Conservation (phyloP, 2,797 vertebrate species). For the Odontamblyopus lacepedii region DNA sequence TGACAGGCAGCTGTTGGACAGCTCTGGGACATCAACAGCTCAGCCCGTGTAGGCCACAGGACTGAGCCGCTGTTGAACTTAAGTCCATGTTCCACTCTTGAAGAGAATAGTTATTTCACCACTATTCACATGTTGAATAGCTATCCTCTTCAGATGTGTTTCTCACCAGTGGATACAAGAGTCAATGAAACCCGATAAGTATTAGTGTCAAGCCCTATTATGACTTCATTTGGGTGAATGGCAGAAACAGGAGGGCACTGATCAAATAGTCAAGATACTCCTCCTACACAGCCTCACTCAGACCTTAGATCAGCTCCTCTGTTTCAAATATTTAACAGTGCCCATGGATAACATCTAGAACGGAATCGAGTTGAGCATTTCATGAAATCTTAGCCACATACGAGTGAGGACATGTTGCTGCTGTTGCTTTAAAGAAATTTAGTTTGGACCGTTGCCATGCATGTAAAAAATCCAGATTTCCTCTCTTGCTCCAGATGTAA, state of each 20-base stretch:
- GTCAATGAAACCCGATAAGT: constrained; percentile 67
- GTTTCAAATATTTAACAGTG: constrained; percentile 53
- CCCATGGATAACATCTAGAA: constrained; percentile 63
- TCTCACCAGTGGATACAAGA: constrained; percentile 51
- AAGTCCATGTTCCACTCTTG: constrained; percentile 11
- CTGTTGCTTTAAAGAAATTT: constrained; percentile 75
- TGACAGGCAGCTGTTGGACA: constrained; percentile 76
- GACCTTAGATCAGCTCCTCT: constrained; percentile 60
- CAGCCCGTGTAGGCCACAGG: constrained; percentile 33
- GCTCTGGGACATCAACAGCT: constrained; percentile 49
- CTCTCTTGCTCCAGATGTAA: constrained; percentile 68
- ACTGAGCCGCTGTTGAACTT: constrained; percentile 21
- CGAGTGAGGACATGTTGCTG: constrained; percentile 66
- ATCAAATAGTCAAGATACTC: constrained; percentile 48
- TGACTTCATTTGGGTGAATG: constrained; percentile 74
- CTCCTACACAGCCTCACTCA: constrained; percentile 34
- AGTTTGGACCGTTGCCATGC: constrained; percentile 68
- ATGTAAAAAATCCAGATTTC: constrained; percentile 76
- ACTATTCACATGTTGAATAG: constrained; percentile 52
- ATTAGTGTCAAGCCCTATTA: constrained; percentile 66
- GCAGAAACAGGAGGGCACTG: constrained; percentile 73
- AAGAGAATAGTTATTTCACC: constrained; percentile 46
- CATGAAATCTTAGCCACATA: constrained; percentile 62
- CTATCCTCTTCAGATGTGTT: constrained; percentile 51
- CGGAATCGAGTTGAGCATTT: constrained; percentile 63